Evolutionary conservation across 2,113 vertebrate species (phyloP).

Genomic region (Corydoras maculifer): DNA sequence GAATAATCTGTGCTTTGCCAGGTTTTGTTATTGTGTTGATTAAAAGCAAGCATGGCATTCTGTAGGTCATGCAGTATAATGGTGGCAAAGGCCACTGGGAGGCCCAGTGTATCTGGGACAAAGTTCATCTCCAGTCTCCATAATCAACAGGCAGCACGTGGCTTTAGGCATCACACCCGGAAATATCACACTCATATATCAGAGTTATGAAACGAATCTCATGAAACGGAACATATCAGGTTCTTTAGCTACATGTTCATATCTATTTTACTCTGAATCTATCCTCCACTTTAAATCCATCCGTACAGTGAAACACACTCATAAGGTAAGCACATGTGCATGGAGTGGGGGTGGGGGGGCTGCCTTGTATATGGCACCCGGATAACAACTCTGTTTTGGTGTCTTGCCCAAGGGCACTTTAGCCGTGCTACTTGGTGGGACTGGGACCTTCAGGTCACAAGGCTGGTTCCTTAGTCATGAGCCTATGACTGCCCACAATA

Average conservation of each 20-base stretch:
- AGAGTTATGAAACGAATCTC: not conserved
- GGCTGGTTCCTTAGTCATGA: no score
- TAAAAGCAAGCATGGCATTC: not conserved
- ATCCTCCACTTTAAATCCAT: no score
- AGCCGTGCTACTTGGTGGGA: no score
- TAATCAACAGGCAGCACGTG: slow-evolving; percentile 24
- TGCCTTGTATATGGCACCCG: no score
- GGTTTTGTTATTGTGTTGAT: not conserved
- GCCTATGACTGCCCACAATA: no score
- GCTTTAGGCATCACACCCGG: not conserved
- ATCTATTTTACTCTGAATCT: not conserved
- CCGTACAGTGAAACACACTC: no score
- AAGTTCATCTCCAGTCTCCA: slow-evolving; percentile 57
- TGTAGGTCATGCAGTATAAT: not conserved
- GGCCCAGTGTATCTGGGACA: slow-evolving; percentile 50
- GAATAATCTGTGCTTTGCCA: no score
- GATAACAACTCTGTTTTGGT: no score
- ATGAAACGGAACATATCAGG: not conserved
- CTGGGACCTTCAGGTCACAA: no score
- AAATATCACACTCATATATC: not conserved
- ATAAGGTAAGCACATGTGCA: not conserved
- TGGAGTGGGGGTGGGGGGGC: not conserved
- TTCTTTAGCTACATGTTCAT: not conserved
- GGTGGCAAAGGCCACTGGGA: not conserved
- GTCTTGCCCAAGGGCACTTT: no score